Conservation (phyloP, 1,140 invertebrate species). For the Sycobia sp. region DNA sequence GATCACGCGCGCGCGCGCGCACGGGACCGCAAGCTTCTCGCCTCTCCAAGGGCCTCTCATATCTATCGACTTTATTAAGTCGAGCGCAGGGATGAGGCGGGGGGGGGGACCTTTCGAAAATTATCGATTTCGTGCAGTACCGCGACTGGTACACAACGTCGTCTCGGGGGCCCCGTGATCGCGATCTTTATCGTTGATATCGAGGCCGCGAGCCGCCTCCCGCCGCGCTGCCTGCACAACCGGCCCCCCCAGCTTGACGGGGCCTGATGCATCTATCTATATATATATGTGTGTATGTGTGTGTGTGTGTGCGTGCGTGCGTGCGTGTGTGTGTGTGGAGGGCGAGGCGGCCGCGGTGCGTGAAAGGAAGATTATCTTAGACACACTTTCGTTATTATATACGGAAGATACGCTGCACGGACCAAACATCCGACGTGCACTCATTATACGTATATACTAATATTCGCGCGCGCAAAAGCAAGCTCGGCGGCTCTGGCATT, state of each 20-base stretch:
- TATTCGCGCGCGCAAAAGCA: background rate
- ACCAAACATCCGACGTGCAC: too few species aligned
- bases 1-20: slow-evolving; percentile 14
- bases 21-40: too few species aligned
- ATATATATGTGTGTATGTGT: too few species aligned
- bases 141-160: slow-evolving; percentile 12
- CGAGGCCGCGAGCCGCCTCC: too few species aligned
- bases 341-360: background rate
- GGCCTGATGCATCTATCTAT: too few species aligned
- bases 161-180: slow-evolving; percentile 34
- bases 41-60: slow-evolving; percentile 19
- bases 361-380: background rate
- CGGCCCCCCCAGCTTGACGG: slow-evolving; percentile 45
- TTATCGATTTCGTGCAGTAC: slow-evolving; percentile 53
- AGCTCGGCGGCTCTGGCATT: background rate
- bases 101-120: slow-evolving; percentile 18
- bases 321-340: too few species aligned
- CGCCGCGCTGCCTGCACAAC: slow-evolving; percentile 29
- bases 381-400: slow-evolving; percentile 1
- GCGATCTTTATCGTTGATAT: slow-evolving; percentile 40
- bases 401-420: background rate
- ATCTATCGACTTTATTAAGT: too few species aligned
- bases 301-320: too few species aligned
- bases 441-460: too few species aligned
- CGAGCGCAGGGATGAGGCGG: too few species aligned